Base-by-base conservation (phyloP, 2,888 invertebrate species). In the Brachypalpus laphriformis region DNA sequence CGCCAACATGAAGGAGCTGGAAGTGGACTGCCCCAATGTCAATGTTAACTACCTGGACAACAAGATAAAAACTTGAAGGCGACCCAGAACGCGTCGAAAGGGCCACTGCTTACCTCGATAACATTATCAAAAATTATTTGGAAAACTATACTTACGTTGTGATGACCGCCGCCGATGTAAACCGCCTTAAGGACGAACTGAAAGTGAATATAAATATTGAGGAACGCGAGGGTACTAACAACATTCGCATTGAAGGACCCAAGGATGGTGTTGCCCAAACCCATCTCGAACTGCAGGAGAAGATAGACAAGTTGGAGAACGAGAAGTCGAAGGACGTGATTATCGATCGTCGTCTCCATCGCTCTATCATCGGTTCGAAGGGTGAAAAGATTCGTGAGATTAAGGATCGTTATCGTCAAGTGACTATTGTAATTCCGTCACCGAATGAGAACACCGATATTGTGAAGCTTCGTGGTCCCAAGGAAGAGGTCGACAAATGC, bases 21-120 rank as follows among this genome's bases (percentile, higher is more conserved):
- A 97, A 59, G 95, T 96, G 89, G 96, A 97, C 89, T 95, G 96
- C 90, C 95, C 96, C 42, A 97, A 97, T 93, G 96, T 98, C 59
- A 98, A 98, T 92, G 97, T 99, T 34, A 98, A 98, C 90, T 99
- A 99, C 90, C 95, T 96, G 42, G 96, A 98, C 90, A 97, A 98
- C 90, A 96, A 96, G 91, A 98, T 99, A 78, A 97, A n/a, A 96
- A 91, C 95, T 99, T 72, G 99, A 99, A 92, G 99, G 99, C 47
- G 91, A 91, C 78, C 98, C 98, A 0, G 98, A 98, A 90, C 98
- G 98, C 91, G 98, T 99, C 34, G 97, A 97, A 88, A 94, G 95
- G 88, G 97, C 97, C 51, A 95, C 96, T 89, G 94, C 94, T 80
- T 96, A 96, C 89, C 93, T 99, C 68, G 95, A 96, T 89, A 93